Percentiles rank a stretch among this genome's conserved stretches.
phyloP scores from a whole-genome alignment of 2,113 vertebrate genomes.

The Chionodraco myersi region DNA sequence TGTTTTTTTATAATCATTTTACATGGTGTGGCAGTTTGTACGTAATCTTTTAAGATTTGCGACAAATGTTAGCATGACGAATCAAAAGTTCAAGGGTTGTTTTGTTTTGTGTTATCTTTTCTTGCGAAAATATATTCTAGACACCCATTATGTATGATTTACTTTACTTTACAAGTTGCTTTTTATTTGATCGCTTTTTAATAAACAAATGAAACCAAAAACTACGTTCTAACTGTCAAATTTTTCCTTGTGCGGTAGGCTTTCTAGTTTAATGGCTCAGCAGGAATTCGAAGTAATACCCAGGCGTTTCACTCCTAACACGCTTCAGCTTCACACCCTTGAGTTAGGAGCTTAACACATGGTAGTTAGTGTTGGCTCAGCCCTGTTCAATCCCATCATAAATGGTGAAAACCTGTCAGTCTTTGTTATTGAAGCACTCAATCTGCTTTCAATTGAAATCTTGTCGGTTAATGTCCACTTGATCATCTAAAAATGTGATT shows the following conservation, averaged over 20 bases:
- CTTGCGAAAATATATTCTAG: constrained; percentile 60
- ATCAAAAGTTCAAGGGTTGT: constrained; percentile 60
- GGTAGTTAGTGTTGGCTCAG: constrained; percentile 21
- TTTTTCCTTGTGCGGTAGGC: constrained; percentile 53
- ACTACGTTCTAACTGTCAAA: constrained; percentile 68
- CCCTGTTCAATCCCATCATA: not conserved
- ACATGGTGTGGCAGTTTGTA: constrained; percentile 44
- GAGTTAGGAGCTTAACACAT: constrained; percentile 25
- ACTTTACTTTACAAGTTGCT: constrained; percentile 69
- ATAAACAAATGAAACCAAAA: constrained; percentile 79
- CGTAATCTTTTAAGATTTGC: constrained; percentile 45
- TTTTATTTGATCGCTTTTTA: constrained; percentile 80
- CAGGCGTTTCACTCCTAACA: not conserved
- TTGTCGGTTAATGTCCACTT: not conserved
- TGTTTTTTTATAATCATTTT: constrained; percentile 15
- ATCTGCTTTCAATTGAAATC: not conserved
- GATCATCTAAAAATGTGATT: not conserved
- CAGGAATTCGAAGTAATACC: not conserved
- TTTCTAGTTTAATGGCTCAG: not conserved
- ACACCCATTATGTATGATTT: constrained; percentile 74
- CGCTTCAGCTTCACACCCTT: constrained; percentile 12
- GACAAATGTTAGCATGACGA: constrained; percentile 57
- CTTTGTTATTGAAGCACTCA: not conserved
- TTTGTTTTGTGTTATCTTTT: constrained; percentile 69
- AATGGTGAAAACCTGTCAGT: not conserved